phyloP scores from a whole-genome alignment of 1,140 invertebrate species.

The Drosophila ambigua region DNA sequence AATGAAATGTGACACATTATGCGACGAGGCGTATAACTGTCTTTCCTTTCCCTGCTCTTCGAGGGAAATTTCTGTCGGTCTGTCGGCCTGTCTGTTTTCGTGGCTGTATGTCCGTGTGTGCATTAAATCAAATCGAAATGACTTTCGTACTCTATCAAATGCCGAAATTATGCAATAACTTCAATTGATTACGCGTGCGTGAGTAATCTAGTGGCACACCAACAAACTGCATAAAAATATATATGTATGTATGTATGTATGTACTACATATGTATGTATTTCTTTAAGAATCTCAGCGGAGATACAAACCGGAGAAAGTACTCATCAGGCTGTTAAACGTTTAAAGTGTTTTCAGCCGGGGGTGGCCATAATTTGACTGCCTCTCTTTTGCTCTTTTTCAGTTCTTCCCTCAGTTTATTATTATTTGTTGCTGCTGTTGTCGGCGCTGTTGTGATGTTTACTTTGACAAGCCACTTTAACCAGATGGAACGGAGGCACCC shows the following conservation, averaged over 20 bases:
- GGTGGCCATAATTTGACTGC: slow-evolving; percentile 36
- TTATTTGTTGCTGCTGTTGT: slow-evolving; percentile 57
- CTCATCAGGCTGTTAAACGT: slow-evolving; percentile 44
- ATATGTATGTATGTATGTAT: background rate
- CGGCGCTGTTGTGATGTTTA: slow-evolving; percentile 55
- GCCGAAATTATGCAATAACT: slow-evolving; percentile 72
- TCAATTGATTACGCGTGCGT: slow-evolving; percentile 69
- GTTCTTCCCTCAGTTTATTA: slow-evolving; percentile 56
- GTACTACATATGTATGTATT: background rate
- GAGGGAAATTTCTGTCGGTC: background rate
- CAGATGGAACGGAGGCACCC: slow-evolving; percentile 53
- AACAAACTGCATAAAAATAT: background rate
- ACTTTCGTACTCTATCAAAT: slow-evolving; percentile 77
- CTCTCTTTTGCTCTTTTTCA: slow-evolving; percentile 36
- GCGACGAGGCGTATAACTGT: slow-evolving; percentile 74
- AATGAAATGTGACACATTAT: slow-evolving; percentile 80
- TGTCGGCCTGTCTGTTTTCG: slow-evolving; percentile 4
- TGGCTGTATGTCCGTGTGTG: slow-evolving; percentile 19
- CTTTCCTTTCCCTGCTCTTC: slow-evolving; percentile 37
- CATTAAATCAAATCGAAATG: slow-evolving; percentile 77
- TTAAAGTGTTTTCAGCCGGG: slow-evolving; percentile 55
- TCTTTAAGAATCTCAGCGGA: background rate
- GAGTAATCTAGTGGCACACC: slow-evolving; percentile 53
- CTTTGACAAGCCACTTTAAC: slow-evolving; percentile 76
- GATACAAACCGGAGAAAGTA: slow-evolving; percentile 3